Conservation (phyloP, 1,140 invertebrate species). For the Goniozus legneri region DNA sequence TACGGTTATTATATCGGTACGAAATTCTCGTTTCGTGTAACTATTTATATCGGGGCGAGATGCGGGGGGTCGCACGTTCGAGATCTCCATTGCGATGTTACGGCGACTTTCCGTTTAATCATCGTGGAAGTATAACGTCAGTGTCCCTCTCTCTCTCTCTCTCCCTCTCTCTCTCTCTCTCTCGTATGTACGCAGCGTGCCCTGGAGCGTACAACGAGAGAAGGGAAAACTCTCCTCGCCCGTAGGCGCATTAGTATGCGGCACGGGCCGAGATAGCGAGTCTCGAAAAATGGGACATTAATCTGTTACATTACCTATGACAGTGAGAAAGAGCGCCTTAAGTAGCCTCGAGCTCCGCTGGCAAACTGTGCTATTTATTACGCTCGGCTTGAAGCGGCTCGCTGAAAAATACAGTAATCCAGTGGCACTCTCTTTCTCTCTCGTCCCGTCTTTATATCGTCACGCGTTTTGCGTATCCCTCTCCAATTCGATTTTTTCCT, state of each 20-base stretch:
- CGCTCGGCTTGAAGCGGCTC: neutral
- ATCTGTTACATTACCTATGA: slow-evolving; percentile 31
- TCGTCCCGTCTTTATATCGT: no score
- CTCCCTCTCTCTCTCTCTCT: no score
- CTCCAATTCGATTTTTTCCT: no score
- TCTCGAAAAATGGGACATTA: slow-evolving; percentile 32
- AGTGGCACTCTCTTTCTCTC: no score
- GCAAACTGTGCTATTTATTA: slow-evolving; percentile 30
- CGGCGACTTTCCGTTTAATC: slow-evolving; percentile 21
- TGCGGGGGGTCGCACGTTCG: neutral
- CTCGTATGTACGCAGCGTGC: no score
- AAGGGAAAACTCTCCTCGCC: no score
- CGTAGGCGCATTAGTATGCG: slow-evolving; percentile 26
- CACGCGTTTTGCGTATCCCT: no score
- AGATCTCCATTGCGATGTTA: slow-evolving; percentile 12
- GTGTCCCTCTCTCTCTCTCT: slow-evolving; percentile 18
- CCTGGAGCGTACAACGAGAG: no score
- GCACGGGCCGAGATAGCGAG: slow-evolving; percentile 24
- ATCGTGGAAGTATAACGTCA: slow-evolving; percentile 21
- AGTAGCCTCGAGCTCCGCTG: slow-evolving; percentile 21
- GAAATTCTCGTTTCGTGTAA: neutral
- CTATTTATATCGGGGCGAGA: no score
- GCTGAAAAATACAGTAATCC: slow-evolving; percentile 28
- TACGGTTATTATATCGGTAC: no score
- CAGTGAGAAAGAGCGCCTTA: slow-evolving; percentile 31